Percentiles rank a stretch among this genome's conserved stretches.
phyloP scores from a whole-genome alignment of 2,888 invertebrate species.

The Scaptomyza cyrtandrae region DNA sequence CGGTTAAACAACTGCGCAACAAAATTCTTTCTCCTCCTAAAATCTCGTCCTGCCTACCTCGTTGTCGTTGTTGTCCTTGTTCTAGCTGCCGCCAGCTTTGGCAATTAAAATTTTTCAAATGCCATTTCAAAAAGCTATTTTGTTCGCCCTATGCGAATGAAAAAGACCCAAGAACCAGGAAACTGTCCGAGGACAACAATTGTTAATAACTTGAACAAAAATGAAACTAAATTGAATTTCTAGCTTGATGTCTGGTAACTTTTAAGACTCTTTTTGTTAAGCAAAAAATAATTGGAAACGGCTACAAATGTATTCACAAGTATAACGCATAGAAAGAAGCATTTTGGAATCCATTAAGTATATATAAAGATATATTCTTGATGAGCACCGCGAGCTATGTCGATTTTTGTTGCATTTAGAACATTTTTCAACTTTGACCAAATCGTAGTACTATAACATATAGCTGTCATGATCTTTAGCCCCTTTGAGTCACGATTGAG shows the following conservation, averaged over 20 bases:
- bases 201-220: slow-evolving; percentile 50
- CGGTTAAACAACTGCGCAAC: slow-evolving; percentile 20
- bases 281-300: no score
- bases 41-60: neutral
- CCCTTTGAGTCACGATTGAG: no score
- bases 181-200: slow-evolving; percentile 20
- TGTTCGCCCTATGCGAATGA: slow-evolving; percentile 52
- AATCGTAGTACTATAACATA: no score
- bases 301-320: no score
- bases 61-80: slow-evolving; percentile 1
- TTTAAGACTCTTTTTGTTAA: no score
- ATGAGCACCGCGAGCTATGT: no score
- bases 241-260: neutral
- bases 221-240: slow-evolving; percentile 70
- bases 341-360: no score
- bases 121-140: slow-evolving; percentile 68
- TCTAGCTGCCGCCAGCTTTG: slow-evolving; percentile 26
- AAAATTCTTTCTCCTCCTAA: neutral
- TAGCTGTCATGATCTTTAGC: no score
- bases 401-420: no score
- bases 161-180: slow-evolving; percentile 39
- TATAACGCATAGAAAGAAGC: no score
- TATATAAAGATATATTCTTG: no score
- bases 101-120: slow-evolving; percentile 76
- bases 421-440: no score